Evolutionary conservation across 2,113 vertebrate species (phyloP).

Genomic region (Aramus guarauna): DNA sequence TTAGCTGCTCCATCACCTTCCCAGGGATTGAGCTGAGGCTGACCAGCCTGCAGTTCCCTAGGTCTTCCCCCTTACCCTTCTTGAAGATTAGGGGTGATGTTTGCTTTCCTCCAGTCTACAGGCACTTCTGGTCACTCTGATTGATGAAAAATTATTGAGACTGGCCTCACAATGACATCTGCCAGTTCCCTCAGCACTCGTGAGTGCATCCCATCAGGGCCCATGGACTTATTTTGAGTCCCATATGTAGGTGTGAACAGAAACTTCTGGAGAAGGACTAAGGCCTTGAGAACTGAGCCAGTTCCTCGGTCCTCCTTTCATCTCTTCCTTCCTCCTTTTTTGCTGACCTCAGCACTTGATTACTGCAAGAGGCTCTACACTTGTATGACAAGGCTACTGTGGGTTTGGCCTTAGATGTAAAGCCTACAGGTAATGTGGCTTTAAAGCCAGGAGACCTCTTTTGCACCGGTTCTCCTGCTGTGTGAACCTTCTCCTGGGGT

Average conservation of each 20-base stretch:
- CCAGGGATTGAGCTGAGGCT: neutral
- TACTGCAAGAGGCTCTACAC: neutral
- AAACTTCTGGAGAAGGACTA: neutral
- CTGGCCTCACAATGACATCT: fast-evolving
- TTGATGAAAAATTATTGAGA: neutral
- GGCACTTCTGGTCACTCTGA: neutral
- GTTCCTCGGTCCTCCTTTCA: neutral
- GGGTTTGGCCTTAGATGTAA: neutral
- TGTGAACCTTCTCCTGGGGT: neutral
- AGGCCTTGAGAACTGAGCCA: neutral
- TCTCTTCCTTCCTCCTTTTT: neutral
- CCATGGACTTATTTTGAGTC: neutral
- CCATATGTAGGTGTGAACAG: neutral
- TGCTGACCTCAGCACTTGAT: neutral
- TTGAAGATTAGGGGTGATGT: neutral
- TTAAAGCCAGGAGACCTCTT: neutral
- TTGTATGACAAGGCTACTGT: neutral
- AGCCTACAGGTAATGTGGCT: neutral
- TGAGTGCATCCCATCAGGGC: neutral
- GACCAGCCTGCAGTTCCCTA: neutral
- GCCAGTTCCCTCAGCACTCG: fast-evolving
- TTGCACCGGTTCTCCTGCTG: neutral
- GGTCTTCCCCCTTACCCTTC: neutral
- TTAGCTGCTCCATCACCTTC: neutral
- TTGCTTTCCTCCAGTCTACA: neutral